Conservation (phyloP, 2,797 vertebrate genomes). For the Falco cherrug region DNA sequence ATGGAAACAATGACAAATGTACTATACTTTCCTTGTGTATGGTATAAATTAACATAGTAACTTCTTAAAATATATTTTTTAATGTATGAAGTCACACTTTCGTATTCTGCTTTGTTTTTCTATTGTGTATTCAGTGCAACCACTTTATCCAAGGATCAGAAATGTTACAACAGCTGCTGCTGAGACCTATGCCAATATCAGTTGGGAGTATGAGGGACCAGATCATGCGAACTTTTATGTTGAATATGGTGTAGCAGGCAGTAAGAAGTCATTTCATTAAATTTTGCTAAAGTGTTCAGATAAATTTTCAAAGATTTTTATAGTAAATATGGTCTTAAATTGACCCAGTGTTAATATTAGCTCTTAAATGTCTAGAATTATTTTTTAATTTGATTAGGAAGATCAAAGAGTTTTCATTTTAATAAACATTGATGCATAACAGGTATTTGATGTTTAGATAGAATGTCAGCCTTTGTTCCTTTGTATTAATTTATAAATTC, state of each 20-base stretch:
- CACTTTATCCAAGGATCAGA: conserved; percentile 84
- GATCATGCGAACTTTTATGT: conserved; percentile 89
- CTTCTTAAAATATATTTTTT: not conserved
- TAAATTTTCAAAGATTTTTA: conserved; percentile 46
- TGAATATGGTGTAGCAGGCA: conserved; percentile 93
- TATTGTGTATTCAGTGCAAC: conserved; percentile 84
- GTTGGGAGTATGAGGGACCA: conserved; percentile 94
- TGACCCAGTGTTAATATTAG: conserved; percentile 11
- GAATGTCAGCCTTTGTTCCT: conserved; percentile 53
- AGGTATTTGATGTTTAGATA: not conserved
- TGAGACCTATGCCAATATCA: conserved; percentile 90
- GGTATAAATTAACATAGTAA: conserved; percentile 22
- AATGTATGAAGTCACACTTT: conserved; percentile 51
- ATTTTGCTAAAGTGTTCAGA: conserved; percentile 57
- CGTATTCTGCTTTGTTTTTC: conserved; percentile 80
- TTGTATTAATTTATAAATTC: conserved; percentile 38
- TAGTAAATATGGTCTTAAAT: not conserved
- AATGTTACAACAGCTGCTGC: conserved; percentile 85
- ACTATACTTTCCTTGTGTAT: not conserved
- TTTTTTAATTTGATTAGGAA: conserved; percentile 5
- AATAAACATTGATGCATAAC: not conserved
- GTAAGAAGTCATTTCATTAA: conserved; percentile 86
- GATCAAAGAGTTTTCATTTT: not conserved
- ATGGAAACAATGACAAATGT: conserved; percentile 15
- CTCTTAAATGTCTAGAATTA: conserved; percentile 5